Percentiles rank a stretch among this genome's conserved stretches.
Evolutionary conservation across 2,797 vertebrate species (phyloP).

Genomic region (Sarcophilus harrisii): DNA sequence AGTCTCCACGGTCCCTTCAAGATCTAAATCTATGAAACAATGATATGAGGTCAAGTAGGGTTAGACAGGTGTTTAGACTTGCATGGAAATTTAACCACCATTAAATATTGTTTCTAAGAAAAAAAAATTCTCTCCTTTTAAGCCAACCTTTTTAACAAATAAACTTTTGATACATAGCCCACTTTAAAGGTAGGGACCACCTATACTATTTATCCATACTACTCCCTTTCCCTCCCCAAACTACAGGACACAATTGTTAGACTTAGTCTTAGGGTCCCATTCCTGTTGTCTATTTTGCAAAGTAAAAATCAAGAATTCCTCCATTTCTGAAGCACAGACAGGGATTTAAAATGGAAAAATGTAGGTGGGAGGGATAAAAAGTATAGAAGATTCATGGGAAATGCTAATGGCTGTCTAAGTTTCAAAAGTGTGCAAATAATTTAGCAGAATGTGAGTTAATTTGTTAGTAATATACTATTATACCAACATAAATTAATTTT

Average conservation of each 20-base stretch:
- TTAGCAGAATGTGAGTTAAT: constrained; percentile 20
- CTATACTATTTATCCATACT: not conserved
- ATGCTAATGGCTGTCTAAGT: constrained; percentile 51
- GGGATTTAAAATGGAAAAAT: constrained; percentile 39
- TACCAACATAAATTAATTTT: not conserved
- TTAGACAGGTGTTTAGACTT: not conserved
- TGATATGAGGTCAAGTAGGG: not conserved
- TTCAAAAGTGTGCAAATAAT: constrained; percentile 39
- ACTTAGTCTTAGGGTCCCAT: not conserved
- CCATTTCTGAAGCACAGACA: constrained; percentile 36
- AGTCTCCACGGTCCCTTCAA: not conserved
- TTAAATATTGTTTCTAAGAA: not conserved
- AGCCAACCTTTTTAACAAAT: not conserved
- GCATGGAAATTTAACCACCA: not conserved
- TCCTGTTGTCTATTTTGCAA: constrained; percentile 37
- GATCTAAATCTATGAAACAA: not conserved
- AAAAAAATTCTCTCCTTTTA: not conserved
- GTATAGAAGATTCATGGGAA: constrained; percentile 54
- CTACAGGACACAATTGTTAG: constrained; percentile 13
- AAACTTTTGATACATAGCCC: not conserved
- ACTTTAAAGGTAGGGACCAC: constrained; percentile 19
- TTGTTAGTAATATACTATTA: not conserved
- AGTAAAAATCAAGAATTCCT: constrained; percentile 45
- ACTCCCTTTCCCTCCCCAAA: not conserved
- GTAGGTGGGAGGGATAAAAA: not conserved